Conservation (phyloP, 2,797 vertebrate species). For the Geotria australis region DNA sequence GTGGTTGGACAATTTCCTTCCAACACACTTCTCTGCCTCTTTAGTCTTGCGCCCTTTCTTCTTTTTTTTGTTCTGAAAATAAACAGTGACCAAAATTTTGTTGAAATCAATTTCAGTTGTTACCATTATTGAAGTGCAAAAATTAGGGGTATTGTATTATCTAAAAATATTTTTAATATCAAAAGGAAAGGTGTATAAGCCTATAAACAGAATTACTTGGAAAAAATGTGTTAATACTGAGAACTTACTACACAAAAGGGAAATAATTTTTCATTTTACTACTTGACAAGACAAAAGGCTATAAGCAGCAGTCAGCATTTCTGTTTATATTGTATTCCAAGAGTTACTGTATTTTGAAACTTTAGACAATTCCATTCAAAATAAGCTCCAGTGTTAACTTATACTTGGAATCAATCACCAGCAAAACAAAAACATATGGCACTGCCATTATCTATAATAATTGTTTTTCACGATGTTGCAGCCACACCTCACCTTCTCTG, state of each 20-base stretch:
- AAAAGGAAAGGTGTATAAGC: not conserved
- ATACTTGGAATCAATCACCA: not conserved
- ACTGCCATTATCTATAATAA: not conserved
- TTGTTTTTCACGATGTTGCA: not conserved
- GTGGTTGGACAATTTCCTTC: conserved; percentile 72
- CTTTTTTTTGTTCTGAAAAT: conserved; percentile 11
- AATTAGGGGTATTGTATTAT: too few species aligned
- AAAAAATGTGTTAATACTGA: too few species aligned
- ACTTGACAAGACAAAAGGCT: too few species aligned
- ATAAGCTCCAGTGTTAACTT: not conserved
- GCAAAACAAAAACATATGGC: not conserved
- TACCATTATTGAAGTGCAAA: too few species aligned
- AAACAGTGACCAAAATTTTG: not conserved
- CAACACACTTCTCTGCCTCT: conserved; percentile 28
- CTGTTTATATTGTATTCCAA: too few species aligned
- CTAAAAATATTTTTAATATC: not conserved
- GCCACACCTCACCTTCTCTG: conserved; percentile 24
- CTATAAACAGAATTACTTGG: too few species aligned
- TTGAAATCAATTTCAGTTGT: too few species aligned
- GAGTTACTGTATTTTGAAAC: too few species aligned
- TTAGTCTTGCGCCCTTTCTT: conserved; percentile 23
- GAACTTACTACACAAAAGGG: too few species aligned
- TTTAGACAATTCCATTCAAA: not conserved
- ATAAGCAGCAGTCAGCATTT: too few species aligned
- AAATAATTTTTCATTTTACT: too few species aligned